phyloP scores from a whole-genome alignment of 2,113 vertebrate species.

The Neolamprologus ventralis region DNA sequence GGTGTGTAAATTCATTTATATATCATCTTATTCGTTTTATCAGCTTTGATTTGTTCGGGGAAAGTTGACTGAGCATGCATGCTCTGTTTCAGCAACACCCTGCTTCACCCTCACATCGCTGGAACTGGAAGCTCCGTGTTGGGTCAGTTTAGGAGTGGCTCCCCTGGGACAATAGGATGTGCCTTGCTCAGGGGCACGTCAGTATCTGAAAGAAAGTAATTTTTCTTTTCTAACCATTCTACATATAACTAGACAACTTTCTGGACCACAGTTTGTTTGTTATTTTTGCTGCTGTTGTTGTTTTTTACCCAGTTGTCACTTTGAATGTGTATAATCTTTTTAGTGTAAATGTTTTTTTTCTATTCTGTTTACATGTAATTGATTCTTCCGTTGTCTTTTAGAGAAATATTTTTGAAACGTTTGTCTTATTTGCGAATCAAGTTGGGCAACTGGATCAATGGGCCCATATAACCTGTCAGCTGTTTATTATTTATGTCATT shows the following conservation, averaged over 20 bases:
- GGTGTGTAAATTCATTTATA: background rate
- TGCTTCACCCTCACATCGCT: background rate
- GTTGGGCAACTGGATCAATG: background rate
- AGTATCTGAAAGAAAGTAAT: background rate
- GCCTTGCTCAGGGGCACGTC: background rate
- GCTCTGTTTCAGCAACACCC: background rate
- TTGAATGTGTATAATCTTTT: background rate
- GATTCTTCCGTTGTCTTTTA: background rate
- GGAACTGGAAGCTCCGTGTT: rapidly evolving
- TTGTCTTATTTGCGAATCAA: background rate
- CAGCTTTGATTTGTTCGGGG: background rate
- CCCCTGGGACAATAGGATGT: background rate
- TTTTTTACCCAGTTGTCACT: background rate
- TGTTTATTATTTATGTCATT: background rate
- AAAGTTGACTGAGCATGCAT: constrained; percentile 13
- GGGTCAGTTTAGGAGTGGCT: background rate
- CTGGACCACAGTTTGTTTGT: background rate
- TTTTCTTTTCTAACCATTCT: background rate
- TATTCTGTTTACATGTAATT: background rate
- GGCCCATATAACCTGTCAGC: rapidly evolving
- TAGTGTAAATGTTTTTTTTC: background rate
- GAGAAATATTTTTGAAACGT: background rate
- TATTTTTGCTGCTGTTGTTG: background rate
- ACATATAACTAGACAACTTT: background rate
- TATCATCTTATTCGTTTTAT: background rate